Percentiles rank a stretch among this genome's conserved stretches.
These are phyloP conservation scores for Mesocricetus auratus DNA, from an alignment of 2,113 vertebrate species.

Conservation along the genomic window DNA sequence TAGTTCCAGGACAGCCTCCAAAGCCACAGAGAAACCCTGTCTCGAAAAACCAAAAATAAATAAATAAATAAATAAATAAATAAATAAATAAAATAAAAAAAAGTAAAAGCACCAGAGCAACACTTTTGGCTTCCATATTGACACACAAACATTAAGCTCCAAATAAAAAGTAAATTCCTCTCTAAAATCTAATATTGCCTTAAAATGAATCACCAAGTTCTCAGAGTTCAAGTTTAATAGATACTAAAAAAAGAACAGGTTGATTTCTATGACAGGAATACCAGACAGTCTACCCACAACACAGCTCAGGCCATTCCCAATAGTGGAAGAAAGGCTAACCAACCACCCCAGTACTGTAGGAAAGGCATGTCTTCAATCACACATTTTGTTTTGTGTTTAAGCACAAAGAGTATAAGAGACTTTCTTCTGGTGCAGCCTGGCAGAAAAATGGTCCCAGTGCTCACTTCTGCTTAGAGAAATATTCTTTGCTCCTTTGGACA, in stretches of 20 bases:
- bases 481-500: conserved; percentile 96
- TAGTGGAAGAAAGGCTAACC: conserved; percentile 19
- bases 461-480: conserved; percentile 94
- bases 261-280: background rate
- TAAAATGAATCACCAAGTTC: conserved; percentile 53
- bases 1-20: no score
- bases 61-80: no score
- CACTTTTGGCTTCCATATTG: background rate
- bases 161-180: background rate
- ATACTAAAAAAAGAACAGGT: conserved; percentile 38
- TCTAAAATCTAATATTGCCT: background rate
- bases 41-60: no score
- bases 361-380: background rate
- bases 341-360: background rate
- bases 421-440: conserved; percentile 4
- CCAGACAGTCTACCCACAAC: background rate
- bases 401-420: no score
- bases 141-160: background rate
- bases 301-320: conserved; percentile 9
- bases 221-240: conserved; percentile 75
- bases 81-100: no score
- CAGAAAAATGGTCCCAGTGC: background rate
- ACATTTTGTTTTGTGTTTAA: no score
- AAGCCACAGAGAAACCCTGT: no score
- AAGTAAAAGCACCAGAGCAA: background rate